These are phyloP conservation scores for Drosophila fulvimacula DNA, from an alignment of 2,888 invertebrate species.

Conservation along the genomic window DNA sequence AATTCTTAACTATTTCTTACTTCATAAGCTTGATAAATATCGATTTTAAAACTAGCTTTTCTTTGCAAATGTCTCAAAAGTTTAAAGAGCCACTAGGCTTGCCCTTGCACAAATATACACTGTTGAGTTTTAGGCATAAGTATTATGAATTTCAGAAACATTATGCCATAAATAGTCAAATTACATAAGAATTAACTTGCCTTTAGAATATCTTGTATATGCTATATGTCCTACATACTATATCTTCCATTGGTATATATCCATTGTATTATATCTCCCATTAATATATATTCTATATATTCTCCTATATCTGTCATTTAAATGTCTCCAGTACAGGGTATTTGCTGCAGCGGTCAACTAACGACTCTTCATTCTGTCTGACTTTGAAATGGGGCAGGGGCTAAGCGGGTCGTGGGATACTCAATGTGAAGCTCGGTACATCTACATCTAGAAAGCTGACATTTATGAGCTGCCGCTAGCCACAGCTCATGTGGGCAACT, in stretches of 20 bases:
- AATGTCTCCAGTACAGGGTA: too few species aligned
- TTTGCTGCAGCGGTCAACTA: background rate
- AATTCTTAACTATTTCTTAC: background rate
- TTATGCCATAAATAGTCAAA: background rate
- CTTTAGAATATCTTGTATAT: background rate
- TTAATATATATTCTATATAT: too few species aligned
- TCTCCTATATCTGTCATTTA: too few species aligned
- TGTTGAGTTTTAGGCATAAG: background rate
- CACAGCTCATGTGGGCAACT: slow-evolving; percentile 37
- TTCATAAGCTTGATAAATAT: background rate
- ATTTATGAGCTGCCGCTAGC: slow-evolving; percentile 71
- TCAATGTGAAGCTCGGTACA: slow-evolving; percentile 24
- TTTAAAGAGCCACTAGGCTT: background rate
- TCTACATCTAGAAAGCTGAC: slow-evolving; percentile 51
- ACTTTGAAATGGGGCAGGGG: background rate
- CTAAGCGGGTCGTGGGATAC: slow-evolving; percentile 9
- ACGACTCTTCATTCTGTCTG: background rate
- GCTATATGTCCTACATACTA: background rate
- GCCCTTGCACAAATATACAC: background rate
- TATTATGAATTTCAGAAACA: background rate
- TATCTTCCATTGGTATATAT: too few species aligned
- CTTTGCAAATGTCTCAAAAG: background rate
- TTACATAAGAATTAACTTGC: background rate
- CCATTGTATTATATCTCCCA: too few species aligned
- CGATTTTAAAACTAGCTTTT: background rate